Evolutionary conservation across 2,113 vertebrate species (phyloP).

Genomic region (Pollachius pollachius): DNA sequence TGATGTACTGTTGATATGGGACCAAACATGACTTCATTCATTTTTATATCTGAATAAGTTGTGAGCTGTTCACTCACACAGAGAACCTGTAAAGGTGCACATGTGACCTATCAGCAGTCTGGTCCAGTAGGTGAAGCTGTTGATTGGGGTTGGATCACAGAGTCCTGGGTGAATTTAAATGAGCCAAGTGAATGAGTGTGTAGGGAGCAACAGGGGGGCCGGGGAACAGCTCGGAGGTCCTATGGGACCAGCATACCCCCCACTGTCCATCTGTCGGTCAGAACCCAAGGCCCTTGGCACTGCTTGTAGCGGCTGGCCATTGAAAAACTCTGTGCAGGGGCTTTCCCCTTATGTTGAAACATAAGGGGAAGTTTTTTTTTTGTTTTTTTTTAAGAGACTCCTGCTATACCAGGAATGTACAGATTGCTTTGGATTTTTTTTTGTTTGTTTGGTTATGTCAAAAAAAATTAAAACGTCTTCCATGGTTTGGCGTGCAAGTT

Average conservation of each 20-base stretch:
- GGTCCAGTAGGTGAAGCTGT: conserved; percentile 38
- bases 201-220: conserved; percentile 39
- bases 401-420: not conserved
- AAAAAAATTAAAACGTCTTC: too few species aligned
- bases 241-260: conserved; percentile 42
- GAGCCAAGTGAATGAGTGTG: conserved; percentile 52
- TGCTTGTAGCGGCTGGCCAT: conserved; percentile 32
- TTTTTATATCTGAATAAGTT: too few species aligned
- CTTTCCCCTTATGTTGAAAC: conserved; percentile 31
- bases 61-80: too few species aligned
- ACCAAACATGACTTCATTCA: too few species aligned
- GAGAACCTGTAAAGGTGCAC: too few species aligned
- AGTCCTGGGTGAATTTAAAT: conserved; percentile 54
- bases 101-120: conserved; percentile 62
- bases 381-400: not conserved
- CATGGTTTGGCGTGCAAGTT: too few species aligned
- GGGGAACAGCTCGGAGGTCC: conserved; percentile 40
- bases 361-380: too few species aligned
- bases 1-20: too few species aligned
- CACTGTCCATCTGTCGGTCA: conserved; percentile 25
- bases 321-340: conserved; percentile 32
- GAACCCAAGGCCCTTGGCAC: conserved; percentile 35
- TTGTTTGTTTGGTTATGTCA: conserved; percentile 1
- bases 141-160: too few species aligned
- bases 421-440: not conserved